A percentile compares a stretch with the other conserved stretches of the same genome.
Evolutionary conservation across 2,113 vertebrate species (phyloP).

Genomic region (Tachuris rubrigastra): DNA sequence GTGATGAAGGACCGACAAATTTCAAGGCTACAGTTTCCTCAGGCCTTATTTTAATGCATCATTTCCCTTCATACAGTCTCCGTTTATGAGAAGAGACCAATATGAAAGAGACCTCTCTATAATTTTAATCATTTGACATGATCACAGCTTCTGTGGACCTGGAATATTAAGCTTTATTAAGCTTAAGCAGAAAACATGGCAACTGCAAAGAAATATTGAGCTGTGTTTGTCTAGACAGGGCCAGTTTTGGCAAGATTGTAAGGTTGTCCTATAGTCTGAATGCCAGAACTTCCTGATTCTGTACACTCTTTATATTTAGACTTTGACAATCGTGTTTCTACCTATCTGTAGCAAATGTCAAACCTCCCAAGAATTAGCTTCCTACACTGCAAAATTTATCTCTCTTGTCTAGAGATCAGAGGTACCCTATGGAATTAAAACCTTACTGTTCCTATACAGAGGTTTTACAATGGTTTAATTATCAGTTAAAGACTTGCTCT

Average conservation of each 20-base stretch:
- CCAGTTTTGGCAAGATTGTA: not conserved
- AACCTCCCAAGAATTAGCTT: not conserved
- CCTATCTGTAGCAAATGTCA: not conserved
- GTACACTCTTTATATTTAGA: not conserved
- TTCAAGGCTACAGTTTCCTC: not conserved
- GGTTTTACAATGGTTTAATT: not conserved
- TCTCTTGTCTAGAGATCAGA: not conserved
- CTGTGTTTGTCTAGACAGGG: not conserved
- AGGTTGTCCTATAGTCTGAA: not conserved
- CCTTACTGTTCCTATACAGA: not conserved
- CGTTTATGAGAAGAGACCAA: not conserved
- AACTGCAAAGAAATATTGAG: not conserved
- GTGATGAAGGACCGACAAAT: not conserved
- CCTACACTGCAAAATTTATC: not conserved
- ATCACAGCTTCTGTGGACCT: not conserved
- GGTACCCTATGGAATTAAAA: not conserved
- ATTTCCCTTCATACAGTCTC: not conserved
- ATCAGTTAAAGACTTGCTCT: not conserved
- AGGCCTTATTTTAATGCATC: not conserved
- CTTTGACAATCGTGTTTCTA: not conserved
- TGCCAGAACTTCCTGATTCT: not conserved
- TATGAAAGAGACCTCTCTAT: not conserved
- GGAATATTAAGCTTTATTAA: not conserved
- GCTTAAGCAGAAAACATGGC: not conserved
- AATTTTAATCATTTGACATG: not conserved